phyloP scores from a whole-genome alignment of 2,888 invertebrate genomes.

The Portevinia maculata region DNA sequence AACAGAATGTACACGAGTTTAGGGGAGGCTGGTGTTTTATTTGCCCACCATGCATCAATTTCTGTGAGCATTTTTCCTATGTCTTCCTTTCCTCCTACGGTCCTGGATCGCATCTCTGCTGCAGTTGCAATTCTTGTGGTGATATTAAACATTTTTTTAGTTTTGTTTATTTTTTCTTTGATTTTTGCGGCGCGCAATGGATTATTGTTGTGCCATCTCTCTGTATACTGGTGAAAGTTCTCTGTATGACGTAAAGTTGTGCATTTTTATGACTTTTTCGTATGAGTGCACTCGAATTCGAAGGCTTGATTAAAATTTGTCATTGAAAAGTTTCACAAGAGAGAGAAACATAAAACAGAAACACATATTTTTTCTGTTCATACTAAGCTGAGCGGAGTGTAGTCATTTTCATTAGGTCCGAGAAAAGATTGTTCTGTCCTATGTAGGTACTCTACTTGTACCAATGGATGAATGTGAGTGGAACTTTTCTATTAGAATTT shows the following conservation, averaged over 20 bases:
- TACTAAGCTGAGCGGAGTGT: slow-evolving; percentile 29
- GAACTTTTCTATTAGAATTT: slow-evolving; percentile 9
- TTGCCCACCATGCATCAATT: slow-evolving; percentile 65
- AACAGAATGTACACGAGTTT: background rate
- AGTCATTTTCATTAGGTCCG: slow-evolving; percentile 67
- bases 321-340: slow-evolving; percentile 50
- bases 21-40: slow-evolving; percentile 27
- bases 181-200: slow-evolving; percentile 49
- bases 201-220: slow-evolving; percentile 56
- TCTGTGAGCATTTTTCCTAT: slow-evolving; percentile 12
- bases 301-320: slow-evolving; percentile 73
- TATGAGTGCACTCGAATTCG: slow-evolving; percentile 71
- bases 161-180: slow-evolving; percentile 52
- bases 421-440: slow-evolving; percentile 2
- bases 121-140: slow-evolving; percentile 66
- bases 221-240: slow-evolving; percentile 10
- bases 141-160: slow-evolving; percentile 60
- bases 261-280: slow-evolving; percentile 74
- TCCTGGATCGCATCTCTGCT: slow-evolving; percentile 31
- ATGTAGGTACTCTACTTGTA: background rate
- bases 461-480: background rate
- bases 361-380: slow-evolving; percentile 10
- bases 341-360: background rate
- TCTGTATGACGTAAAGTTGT: slow-evolving; percentile 57
- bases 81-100: background rate